phyloP scores from a whole-genome alignment of 2,113 vertebrate genomes.

The Cephalophus harveyi region DNA sequence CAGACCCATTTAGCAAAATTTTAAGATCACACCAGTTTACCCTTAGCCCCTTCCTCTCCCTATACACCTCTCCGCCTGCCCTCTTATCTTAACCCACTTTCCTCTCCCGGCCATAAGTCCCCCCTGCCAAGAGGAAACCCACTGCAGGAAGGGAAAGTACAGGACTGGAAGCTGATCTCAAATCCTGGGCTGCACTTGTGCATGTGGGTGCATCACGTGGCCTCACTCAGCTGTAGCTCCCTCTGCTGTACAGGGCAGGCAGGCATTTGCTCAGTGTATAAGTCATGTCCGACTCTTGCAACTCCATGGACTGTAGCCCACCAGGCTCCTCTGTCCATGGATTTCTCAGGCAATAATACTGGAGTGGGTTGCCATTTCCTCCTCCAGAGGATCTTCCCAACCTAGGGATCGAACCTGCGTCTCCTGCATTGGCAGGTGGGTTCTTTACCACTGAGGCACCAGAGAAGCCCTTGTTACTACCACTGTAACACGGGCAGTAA shows the following conservation, averaged over 20 bases:
- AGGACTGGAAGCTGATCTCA: neutral
- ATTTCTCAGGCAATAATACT: neutral
- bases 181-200: neutral
- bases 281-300: neutral
- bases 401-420: neutral
- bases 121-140: neutral
- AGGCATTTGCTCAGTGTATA: neutral
- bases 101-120: neutral
- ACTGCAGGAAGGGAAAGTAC: rapidly evolving
- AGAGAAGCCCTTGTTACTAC: too few relatives aligned
- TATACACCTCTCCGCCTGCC: neutral
- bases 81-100: neutral
- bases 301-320: neutral
- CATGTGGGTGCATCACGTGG: neutral
- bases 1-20: neutral
- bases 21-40: neutral
- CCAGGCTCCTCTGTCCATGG: neutral
- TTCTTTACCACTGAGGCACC: neutral
- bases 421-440: neutral
- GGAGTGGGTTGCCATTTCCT: neutral
- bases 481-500: neutral
- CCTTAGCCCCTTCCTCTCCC: neutral
- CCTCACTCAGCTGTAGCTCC: neutral
- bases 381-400: neutral
- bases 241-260: neutral